phyloP scores from a whole-genome alignment of 2,888 invertebrate species.

The Drosophila neotestacea region DNA sequence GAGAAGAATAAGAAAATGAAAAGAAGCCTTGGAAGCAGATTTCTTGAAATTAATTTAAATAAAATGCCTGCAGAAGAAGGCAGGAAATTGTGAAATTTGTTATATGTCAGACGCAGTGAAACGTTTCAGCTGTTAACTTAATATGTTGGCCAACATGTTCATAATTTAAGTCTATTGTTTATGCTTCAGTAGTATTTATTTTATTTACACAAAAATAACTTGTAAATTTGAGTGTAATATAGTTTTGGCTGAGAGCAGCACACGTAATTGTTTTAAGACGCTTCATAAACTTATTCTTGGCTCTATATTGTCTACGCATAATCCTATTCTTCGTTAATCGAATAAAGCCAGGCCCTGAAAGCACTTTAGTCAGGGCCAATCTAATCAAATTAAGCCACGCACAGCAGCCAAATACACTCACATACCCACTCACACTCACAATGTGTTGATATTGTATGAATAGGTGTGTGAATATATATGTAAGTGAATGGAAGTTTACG shows the following conservation, averaged over 20 bases:
- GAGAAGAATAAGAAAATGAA: constrained; percentile 7
- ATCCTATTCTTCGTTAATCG: constrained; percentile 68
- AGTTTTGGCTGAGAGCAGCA: not conserved
- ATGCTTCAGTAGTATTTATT: no score
- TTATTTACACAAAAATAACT: not conserved
- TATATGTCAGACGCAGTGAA: constrained; percentile 60
- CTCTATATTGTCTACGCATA: constrained; percentile 20
- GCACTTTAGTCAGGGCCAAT: constrained; percentile 52
- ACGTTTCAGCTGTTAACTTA: constrained; percentile 6
- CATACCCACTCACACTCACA: not conserved
- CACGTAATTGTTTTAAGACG: constrained; percentile 34
- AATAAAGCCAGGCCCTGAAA: constrained; percentile 52
- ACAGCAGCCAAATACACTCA: constrained; percentile 40
- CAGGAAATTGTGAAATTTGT: constrained; percentile 40
- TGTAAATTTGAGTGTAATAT: not conserved
- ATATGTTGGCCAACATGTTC: not conserved
- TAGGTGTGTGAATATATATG: no score
- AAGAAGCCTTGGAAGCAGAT: constrained; percentile 24
- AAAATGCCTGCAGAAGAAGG: constrained; percentile 5
- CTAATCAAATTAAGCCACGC: constrained; percentile 64
- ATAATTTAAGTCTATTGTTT: not conserved
- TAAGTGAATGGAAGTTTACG: no score
- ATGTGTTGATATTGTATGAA: not conserved
- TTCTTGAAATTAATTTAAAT: constrained; percentile 65
- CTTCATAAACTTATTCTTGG: constrained; percentile 11